Evolutionary conservation across 1,140 invertebrate species (phyloP).

Genomic region (Gryllus bimaculatus): DNA sequence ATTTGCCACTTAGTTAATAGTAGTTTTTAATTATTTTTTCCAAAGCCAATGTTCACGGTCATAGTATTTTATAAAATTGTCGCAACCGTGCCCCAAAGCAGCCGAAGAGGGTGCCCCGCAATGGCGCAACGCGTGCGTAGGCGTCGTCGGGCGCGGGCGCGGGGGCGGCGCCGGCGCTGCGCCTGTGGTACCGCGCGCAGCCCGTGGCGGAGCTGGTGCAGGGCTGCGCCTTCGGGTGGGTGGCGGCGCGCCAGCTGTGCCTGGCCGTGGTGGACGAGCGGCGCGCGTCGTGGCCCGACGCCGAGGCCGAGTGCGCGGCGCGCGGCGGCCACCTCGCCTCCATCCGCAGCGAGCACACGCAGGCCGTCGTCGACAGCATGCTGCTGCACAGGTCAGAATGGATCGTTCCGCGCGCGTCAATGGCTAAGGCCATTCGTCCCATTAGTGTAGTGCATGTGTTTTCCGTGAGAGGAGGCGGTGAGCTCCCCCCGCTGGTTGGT

Average conservation of each 20-base stretch:
- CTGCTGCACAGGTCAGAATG: constrained; percentile 46
- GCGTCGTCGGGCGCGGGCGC: background rate
- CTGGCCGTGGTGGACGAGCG: constrained; percentile 46
- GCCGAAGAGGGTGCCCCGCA: no score
- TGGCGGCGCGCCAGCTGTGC: constrained; percentile 47
- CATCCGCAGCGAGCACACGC: constrained; percentile 47
- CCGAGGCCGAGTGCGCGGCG: constrained; percentile 49
- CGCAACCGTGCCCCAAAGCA: no score
- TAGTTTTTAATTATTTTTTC: no score
- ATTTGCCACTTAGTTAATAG: no score
- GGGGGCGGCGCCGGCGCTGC: constrained; percentile 21
- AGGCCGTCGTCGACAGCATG: constrained; percentile 47
- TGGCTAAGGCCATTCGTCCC: no score
- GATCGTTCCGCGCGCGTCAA: no score
- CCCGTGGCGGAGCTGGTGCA: constrained; percentile 42
- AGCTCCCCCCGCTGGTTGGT: no score
- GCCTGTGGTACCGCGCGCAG: constrained; percentile 38
- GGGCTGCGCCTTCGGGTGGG: constrained; percentile 53
- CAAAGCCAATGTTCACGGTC: no score
- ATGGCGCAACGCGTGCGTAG: no score
- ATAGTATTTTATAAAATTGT: no score
- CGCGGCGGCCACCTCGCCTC: constrained; percentile 51
- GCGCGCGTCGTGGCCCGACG: constrained; percentile 48
- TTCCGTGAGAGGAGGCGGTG: no score
- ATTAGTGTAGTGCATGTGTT: no score